Base-by-base conservation (phyloP, 2,113 vertebrate species). In the Esox niger region DNA sequence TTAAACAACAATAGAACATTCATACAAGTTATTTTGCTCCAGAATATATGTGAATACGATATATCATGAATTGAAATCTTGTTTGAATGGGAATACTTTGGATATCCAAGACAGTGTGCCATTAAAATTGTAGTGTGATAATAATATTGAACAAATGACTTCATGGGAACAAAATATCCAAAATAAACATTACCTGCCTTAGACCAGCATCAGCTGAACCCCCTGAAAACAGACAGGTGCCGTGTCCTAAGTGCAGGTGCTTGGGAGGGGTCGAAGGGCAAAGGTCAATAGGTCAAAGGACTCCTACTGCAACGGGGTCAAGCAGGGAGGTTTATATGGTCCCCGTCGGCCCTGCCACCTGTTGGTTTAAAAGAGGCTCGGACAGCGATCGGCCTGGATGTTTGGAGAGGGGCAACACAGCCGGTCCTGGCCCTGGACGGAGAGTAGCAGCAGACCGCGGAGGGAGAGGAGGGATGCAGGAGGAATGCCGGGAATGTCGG, bases 281-380 rank as follows among this genome's bases (percentile, higher is more conserved):
- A 23, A 62, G 68, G 72, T 78, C 68, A 31, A 61, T 23, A 62
- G 68, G 72, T 78, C 68, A 31, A 61, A 59, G 6, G 65, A 11
- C 25, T 64, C 68, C 59, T 70, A 10, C 47, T 57, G 26, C 9
- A 32, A 27, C 23, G 47, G 27, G 56, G 55, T 70, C 76, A 67
- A 63, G 71, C 38, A 59, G n/a, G 11, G 23, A 56, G 58, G 74
- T 85, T 77, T 84, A 88, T 87, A 87, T 76, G 81, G 82, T 84
- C 80, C 83, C 38, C 84, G 78, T 78, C 73, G 82, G 82, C 79
- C 76, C 57, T 66, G 84, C 83, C 91, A 93, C 91, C 91, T 93
- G 90, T 93, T 85, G 80, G 66, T 84, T 88, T 87, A 89, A 91
- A 89, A 91, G 90, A 91, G 89, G 91, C 89, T 81, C 86, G 83